A percentile compares a stretch with the other conserved stretches of the same genome.
These are phyloP conservation scores for Adoxophyes honmai DNA, from an alignment of 1,140 invertebrate species.

Conservation along the genomic window DNA sequence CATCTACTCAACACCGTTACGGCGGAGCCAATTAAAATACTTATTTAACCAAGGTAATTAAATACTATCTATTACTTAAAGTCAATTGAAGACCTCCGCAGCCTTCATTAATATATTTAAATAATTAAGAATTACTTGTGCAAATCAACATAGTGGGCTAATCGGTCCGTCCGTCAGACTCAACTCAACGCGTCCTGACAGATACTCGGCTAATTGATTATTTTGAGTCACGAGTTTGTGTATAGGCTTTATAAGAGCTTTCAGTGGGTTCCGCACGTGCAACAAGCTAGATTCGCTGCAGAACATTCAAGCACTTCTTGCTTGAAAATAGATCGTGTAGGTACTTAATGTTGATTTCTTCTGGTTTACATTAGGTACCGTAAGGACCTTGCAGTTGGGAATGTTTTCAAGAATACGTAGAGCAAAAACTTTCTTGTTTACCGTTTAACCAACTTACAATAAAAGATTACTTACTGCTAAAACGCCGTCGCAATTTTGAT, in stretches of 20 bases:
- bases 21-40: conserved; percentile 2
- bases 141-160: conserved; percentile 8
- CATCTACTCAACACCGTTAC: no score
- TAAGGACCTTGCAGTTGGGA: no score
- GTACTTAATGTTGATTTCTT: no score
- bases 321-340: no score
- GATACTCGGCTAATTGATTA: conserved; percentile 55
- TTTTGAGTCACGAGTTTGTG: conserved; percentile 37
- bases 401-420: no score
- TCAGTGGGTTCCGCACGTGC: neutral
- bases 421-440: no score
- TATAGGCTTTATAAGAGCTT: conserved; percentile 1
- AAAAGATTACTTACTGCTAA: no score
- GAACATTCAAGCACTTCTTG: no score
- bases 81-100: conserved; percentile 14
- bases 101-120: conserved; percentile 15
- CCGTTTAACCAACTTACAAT: no score
- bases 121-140: conserved; percentile 4
- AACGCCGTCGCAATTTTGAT: no score
- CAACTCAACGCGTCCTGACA: conserved; percentile 26
- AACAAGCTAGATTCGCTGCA: no score
- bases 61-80: conserved; percentile 14
- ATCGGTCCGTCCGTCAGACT: conserved; percentile 29
- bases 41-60: conserved; percentile 15
- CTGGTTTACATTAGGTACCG: no score